Conservation (phyloP, 2,888 invertebrate genomes). For the Lampropteryx suffumata region DNA sequence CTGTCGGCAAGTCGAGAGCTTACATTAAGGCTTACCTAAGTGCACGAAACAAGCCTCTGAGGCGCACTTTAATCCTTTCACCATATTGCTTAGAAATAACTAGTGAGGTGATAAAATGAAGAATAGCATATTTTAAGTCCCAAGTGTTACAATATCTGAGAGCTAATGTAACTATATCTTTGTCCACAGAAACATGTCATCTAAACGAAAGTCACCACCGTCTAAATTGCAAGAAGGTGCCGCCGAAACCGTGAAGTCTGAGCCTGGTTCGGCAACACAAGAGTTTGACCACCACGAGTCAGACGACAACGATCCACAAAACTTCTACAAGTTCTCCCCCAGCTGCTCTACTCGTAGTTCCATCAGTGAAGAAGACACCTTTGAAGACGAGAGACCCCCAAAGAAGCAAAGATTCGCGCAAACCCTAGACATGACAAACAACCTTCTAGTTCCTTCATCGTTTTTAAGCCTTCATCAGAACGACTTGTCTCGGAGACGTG, state of each 20-base stretch:
- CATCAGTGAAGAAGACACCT: constrained; percentile 83
- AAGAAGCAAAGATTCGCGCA: constrained; percentile 84
- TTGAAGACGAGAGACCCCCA: constrained; percentile 84
- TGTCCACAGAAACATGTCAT: constrained; percentile 95
- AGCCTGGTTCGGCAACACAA: constrained; percentile 79
- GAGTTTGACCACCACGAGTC: constrained; percentile 74
- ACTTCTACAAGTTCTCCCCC: constrained; percentile 76
- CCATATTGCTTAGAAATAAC: no score
- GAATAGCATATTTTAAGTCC: no score
- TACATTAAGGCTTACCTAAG: no score
- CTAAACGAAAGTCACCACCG: constrained; percentile 97
- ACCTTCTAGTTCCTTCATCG: constrained; percentile 79
- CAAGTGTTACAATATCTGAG: no score
- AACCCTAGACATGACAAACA: constrained; percentile 84
- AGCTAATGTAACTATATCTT: constrained; percentile 36
- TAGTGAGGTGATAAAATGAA: no score
- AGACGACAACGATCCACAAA: constrained; percentile 67
- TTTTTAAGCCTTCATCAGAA: constrained; percentile 82
- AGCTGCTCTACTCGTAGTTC: constrained; percentile 74
- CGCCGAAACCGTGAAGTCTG: constrained; percentile 72
- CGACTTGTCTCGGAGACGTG: constrained; percentile 73
- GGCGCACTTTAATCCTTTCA: no score
- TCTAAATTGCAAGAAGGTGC: constrained; percentile 94
- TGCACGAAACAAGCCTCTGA: no score
- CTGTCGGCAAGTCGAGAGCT: no score